These are phyloP conservation scores for Noctua janthina DNA, from an alignment of 2,888 invertebrate genomes.

Conservation along the genomic window DNA sequence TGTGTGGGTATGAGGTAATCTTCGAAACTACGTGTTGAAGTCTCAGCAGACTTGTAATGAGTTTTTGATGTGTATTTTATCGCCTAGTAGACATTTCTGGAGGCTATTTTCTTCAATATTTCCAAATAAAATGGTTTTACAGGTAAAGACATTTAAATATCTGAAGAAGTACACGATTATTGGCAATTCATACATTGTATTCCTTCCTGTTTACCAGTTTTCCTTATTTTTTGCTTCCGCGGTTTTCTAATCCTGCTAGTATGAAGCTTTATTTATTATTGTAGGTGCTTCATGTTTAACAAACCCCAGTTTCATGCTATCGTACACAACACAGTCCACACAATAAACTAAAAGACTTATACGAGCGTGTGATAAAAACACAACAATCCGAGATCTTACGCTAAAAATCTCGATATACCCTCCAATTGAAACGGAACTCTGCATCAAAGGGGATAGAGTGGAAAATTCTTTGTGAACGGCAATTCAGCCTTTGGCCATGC, in stretches of 20 bases:
- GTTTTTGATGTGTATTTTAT: neutral
- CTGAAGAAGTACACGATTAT: neutral
- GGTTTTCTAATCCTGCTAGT: constrained; percentile 4
- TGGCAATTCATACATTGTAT: neutral
- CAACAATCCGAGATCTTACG: constrained; percentile 55
- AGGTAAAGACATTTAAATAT: neutral
- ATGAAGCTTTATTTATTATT: constrained; percentile 35
- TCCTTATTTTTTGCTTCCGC: neutral
- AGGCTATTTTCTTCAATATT: neutral
- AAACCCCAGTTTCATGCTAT: constrained; percentile 23
- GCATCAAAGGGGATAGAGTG: constrained; percentile 23
- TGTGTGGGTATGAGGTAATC: neutral
- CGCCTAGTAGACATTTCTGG: neutral
- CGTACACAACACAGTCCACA: constrained; percentile 29
- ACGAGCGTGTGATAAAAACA: constrained; percentile 43
- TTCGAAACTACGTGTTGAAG: neutral
- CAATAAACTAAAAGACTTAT: constrained; percentile 51
- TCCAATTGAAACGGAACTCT: constrained; percentile 35
- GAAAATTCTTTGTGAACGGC: constrained; percentile 39
- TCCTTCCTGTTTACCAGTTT: neutral
- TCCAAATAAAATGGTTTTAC: too few relatives aligned
- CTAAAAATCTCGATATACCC: constrained; percentile 52
- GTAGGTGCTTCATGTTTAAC: constrained; percentile 12
- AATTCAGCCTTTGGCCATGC: constrained; percentile 40
- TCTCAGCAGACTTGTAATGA: neutral